phyloP scores from a whole-genome alignment of 2,113 vertebrate genomes.

The Gymnarchus niloticus region DNA sequence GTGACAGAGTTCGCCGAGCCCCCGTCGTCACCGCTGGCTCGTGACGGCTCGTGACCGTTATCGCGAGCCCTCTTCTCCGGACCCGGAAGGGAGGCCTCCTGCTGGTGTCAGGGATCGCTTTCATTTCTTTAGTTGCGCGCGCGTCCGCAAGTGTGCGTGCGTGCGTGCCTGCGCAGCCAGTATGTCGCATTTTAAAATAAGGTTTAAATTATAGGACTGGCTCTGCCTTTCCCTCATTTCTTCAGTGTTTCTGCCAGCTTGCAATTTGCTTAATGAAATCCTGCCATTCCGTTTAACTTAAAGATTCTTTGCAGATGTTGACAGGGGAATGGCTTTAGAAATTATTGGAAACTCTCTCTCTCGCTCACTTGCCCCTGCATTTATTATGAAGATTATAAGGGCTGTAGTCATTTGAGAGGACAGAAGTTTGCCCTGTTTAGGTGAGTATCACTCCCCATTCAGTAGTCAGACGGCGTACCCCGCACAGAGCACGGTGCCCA shows the following conservation, averaged over 20 bases:
- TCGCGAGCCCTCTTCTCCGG: too few species aligned
- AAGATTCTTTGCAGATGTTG: constrained; percentile 90
- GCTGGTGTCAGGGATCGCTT: neutral
- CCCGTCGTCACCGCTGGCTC: too few species aligned
- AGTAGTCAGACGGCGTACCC: constrained; percentile 51
- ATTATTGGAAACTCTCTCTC: constrained; percentile 72
- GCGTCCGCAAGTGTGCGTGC: constrained; percentile 40
- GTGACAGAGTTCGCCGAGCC: too few species aligned
- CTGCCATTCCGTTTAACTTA: constrained; percentile 88
- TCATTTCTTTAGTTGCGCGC: neutral
- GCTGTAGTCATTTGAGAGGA: constrained; percentile 33
- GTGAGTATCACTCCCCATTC: constrained; percentile 44
- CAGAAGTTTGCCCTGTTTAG: constrained; percentile 48
- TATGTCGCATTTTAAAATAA: constrained; percentile 84
- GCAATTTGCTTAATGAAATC: constrained; percentile 99
- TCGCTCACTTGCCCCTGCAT: constrained; percentile 39
- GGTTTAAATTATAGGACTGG: constrained; percentile 97
- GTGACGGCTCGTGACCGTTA: too few species aligned
- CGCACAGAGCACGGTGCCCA: constrained; percentile 54
- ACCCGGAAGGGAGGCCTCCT: neutral
- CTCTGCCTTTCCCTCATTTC: constrained; percentile 90
- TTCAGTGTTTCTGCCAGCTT: constrained; percentile 95
- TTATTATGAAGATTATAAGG: constrained; percentile 55
- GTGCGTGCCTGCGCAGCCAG: constrained; percentile 57
- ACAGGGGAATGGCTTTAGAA: constrained; percentile 77